Base-by-base conservation (phyloP, 1,140 invertebrate species). In the Diachasmimorpha longicaudata region DNA sequence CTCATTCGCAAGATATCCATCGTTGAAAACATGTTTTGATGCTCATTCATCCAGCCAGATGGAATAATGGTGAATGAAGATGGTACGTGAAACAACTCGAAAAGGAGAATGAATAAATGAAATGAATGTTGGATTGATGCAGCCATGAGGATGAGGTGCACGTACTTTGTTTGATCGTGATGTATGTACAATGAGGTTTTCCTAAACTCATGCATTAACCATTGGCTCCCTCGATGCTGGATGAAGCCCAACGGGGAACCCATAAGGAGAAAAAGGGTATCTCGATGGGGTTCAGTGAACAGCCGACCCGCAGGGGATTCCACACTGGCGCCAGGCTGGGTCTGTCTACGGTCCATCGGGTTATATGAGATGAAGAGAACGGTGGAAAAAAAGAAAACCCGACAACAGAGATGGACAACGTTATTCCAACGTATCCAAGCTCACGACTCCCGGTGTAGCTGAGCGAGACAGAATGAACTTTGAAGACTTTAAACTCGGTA, bases 281-380 rank as follows among this genome's bases (percentile, higher is more conserved):
- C 36, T 52, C 46, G 70, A 69, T 44, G 69, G 42, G 69, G 69
- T 63, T 73, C 52, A 73, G 71, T 73, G 71, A 73, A 73, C 71
- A 73, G 37, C 55, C 71, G 42, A 44, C 36, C 71, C 36, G 55
- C 44, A 44, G 72, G 72, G 72, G 72, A 74, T 68, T 74, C 72
- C 72, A 74, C 44, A 16, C 19, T 74, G 72, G 72, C 72, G 72
- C 72, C 72, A 66, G 72, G 58, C 58, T 55, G 48, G 48, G 48
- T 55, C 19, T 63, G 58, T 63, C 58, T 63, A 63, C 58, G 58
- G 72, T 74, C 72, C 63, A 68, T 68, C 72, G 63, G 19, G 42
- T 39, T 67, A 21, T 68, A 63, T 23, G 23, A 63, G 58, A 63
- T 19, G 23, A 66, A 55, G 55, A 74, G 21, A 44, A 36, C 9